phyloP scores from a whole-genome alignment of 1,140 invertebrate species.

The Scaptomyza montana region DNA sequence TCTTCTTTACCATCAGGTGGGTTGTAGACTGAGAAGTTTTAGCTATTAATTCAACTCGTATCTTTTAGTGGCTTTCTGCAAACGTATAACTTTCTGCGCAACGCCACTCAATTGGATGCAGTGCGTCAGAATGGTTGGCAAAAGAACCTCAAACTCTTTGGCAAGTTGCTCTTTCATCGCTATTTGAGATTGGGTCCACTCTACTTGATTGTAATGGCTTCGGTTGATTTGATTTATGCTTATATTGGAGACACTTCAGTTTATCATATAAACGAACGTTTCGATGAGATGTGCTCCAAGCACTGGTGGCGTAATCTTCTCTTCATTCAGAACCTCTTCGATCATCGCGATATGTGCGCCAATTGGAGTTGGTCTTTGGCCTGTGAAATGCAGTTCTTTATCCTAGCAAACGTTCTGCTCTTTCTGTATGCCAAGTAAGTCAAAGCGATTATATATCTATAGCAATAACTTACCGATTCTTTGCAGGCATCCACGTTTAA shows the following conservation, averaged over 20 bases:
- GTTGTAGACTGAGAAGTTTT: background rate
- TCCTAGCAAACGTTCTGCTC: conserved; percentile 85
- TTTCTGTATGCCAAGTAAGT: conserved; percentile 85
- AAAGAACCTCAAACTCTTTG: conserved; percentile 71
- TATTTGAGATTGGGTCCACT: conserved; percentile 84
- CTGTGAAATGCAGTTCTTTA: conserved; percentile 92
- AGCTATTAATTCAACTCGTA: background rate
- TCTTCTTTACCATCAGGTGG: conserved; percentile 83
- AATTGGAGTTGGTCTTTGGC: conserved; percentile 93
- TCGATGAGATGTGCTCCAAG: conserved; percentile 85
- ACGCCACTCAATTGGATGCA: conserved; percentile 59
- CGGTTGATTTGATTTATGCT: conserved; percentile 84
- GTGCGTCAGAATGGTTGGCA: conserved; percentile 65
- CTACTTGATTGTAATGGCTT: conserved; percentile 85
- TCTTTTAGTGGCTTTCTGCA: conserved; percentile 76
- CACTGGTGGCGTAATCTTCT: conserved; percentile 88
- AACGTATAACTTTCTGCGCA: conserved; percentile 78
- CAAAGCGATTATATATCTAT: background rate
- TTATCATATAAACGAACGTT: conserved; percentile 84
- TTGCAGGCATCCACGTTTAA: conserved; percentile 65
- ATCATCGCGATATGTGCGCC: conserved; percentile 87
- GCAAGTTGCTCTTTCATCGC: conserved; percentile 76
- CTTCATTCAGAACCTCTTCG: conserved; percentile 87
- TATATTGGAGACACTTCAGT: conserved; percentile 84
- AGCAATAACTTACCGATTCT: background rate